These are phyloP conservation scores for Oreochromis aureus DNA, from an alignment of 2,113 vertebrate genomes.

Conservation along the genomic window DNA sequence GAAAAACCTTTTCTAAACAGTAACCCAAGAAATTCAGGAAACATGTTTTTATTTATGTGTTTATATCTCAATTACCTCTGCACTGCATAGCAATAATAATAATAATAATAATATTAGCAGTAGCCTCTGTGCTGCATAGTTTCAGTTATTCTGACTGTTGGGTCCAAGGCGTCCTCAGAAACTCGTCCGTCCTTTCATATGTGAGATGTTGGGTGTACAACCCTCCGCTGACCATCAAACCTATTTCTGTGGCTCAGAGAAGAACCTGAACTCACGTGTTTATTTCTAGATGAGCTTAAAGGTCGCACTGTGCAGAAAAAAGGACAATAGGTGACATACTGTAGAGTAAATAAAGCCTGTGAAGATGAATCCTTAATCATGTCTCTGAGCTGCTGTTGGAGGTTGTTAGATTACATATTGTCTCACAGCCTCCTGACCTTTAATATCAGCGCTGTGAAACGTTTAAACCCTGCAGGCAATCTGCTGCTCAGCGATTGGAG, in stretches of 20 bases:
- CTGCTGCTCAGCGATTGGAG: constrained; percentile 80
- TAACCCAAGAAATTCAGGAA: neutral
- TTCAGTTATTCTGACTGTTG: neutral
- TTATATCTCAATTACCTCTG: neutral
- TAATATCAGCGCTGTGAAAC: constrained; percentile 79
- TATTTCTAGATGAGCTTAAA: neutral
- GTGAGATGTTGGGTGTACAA: neutral
- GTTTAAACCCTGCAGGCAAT: constrained; percentile 76
- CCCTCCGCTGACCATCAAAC: neutral
- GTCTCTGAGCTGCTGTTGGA: neutral
- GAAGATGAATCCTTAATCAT: constrained; percentile 44
- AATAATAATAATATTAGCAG: neutral
- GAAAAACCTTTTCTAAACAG: neutral
- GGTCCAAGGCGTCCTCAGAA: neutral
- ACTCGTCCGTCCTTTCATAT: neutral
- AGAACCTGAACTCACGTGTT: neutral
- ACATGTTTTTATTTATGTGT: neutral
- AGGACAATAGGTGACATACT: neutral
- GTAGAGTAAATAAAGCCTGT: neutral
- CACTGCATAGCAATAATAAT: neutral
- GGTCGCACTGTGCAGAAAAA: neutral
- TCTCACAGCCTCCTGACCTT: constrained; percentile 59
- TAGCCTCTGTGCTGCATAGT: neutral
- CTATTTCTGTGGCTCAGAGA: neutral
- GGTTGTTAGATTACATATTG: constrained; percentile 69